These are phyloP conservation scores for Ammospiza caudacuta DNA, from an alignment of 2,113 vertebrate genomes.

Conservation along the genomic window DNA sequence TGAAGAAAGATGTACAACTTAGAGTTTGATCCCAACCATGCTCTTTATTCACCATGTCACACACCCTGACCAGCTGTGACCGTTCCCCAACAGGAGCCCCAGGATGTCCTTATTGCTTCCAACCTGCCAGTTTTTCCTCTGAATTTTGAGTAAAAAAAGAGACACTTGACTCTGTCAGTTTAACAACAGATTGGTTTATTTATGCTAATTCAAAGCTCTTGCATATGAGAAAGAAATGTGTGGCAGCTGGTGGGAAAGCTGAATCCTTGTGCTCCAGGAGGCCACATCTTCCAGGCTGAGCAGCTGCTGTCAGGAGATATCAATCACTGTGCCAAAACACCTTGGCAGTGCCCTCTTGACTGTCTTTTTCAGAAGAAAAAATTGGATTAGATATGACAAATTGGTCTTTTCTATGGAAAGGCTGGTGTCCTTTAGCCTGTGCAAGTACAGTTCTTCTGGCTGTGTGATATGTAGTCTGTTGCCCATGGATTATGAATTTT, in stretches of 20 bases:
- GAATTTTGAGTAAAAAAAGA: neutral
- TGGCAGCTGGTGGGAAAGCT: neutral
- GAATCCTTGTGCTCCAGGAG: neutral
- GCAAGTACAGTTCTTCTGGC: neutral
- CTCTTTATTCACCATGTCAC: neutral
- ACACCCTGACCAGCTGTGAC: neutral
- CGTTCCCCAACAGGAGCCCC: neutral
- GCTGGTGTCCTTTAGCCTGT: neutral
- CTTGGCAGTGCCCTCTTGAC: neutral
- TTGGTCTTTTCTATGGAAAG: neutral
- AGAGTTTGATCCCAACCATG: neutral
- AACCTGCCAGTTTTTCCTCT: neutral
- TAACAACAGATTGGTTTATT: neutral
- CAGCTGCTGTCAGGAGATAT: neutral
- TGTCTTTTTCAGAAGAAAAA: neutral
- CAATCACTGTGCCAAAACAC: neutral
- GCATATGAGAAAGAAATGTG: neutral
- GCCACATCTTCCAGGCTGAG: conserved; percentile 7
- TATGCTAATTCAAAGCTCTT: neutral
- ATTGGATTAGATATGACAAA: neutral
- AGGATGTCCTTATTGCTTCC: neutral
- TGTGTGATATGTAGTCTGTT: neutral
- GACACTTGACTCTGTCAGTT: neutral
- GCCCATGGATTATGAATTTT: neutral
- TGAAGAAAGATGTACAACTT: neutral